phyloP scores from a whole-genome alignment of 2,113 vertebrate species.

The Orthonyx spaldingii region DNA sequence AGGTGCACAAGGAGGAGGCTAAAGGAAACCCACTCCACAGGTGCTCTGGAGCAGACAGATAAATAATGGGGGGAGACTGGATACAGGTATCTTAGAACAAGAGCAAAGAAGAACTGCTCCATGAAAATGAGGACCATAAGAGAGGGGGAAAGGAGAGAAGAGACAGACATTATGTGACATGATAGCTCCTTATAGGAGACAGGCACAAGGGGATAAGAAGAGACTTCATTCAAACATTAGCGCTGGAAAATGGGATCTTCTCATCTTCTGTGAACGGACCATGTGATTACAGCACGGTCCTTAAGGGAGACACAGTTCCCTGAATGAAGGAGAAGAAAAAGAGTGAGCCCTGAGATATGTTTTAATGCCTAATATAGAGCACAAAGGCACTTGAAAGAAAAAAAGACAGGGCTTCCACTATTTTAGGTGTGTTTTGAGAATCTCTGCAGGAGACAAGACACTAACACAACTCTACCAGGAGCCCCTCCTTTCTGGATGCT shows the following conservation, averaged over 20 bases:
- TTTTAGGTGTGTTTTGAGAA: neutral
- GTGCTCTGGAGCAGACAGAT: neutral
- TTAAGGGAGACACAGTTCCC: neutral
- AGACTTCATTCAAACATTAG: neutral
- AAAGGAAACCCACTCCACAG: neutral
- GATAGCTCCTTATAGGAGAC: neutral
- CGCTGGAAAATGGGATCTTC: neutral
- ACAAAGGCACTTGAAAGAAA: neutral
- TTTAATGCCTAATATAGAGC: neutral
- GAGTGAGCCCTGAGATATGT: accelerated
- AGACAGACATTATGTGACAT: neutral
- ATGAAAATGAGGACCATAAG: neutral
- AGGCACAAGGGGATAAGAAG: neutral
- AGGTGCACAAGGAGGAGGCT: neutral
- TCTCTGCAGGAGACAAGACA: accelerated
- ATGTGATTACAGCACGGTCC: accelerated
- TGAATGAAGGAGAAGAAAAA: neutral
- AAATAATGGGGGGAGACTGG: neutral
- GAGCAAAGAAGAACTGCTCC: neutral
- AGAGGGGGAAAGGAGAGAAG: too few species aligned
- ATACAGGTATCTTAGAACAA: neutral
- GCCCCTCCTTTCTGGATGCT: neutral
- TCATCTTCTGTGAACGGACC: neutral
- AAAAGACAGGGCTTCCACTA: neutral
- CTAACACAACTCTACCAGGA: neutral